phyloP scores from a whole-genome alignment of 53 echinoderm and acorn worm genomes.

The Holothuria scabra region DNA sequence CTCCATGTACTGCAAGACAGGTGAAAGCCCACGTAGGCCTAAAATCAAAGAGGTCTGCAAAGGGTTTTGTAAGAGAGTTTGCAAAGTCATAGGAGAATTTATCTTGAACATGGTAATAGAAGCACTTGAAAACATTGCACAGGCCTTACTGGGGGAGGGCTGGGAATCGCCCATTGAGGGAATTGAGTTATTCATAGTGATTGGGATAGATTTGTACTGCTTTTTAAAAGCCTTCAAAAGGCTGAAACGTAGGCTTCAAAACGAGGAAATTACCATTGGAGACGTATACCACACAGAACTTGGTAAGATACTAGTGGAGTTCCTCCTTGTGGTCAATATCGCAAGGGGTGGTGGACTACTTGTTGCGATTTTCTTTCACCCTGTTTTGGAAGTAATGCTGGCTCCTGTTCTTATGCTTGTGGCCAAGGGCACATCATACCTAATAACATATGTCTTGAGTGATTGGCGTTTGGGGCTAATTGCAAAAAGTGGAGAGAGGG shows the following conservation, averaged over 20 bases:
- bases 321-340: neutral
- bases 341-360: conserved; percentile 13
- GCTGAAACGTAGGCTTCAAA: neutral
- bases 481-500: no score
- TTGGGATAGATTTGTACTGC: neutral
- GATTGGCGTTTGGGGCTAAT: no score
- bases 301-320: conserved; percentile 3
- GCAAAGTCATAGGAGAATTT: neutral
- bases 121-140: neutral
- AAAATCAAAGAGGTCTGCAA: neutral
- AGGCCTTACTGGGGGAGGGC: neutral
- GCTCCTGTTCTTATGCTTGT: neutral
- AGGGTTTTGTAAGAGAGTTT: neutral
- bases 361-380: neutral
- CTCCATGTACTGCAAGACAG: neutral
- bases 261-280: neutral
- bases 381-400: neutral
- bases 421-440: neutral
- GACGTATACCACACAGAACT: conserved; percentile 1
- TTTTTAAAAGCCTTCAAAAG: neutral
- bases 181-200: neutral
- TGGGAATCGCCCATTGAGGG: neutral
- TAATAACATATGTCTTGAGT: neutral
- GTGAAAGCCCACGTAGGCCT: neutral
- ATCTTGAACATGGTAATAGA: neutral